Evolutionary conservation across 2,888 invertebrate genomes (phyloP).

Genomic region (Stramonita haemastoma): DNA sequence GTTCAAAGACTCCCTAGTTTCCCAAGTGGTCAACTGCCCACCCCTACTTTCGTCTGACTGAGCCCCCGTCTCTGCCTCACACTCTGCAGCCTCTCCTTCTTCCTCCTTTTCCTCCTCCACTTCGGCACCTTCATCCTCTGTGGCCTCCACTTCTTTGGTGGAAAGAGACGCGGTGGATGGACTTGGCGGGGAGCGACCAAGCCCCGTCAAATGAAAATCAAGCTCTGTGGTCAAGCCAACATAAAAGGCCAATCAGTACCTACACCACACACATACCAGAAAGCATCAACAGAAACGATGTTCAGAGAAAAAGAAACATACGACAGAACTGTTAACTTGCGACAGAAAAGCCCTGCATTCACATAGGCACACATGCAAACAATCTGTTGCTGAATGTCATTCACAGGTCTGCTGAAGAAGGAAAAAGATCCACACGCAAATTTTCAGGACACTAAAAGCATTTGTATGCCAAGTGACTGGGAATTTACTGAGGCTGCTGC

Average conservation of each 20-base stretch:
- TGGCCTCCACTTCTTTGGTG: slow-evolving; percentile 4
- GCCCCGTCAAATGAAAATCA: slow-evolving; percentile 52
- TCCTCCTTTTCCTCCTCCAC: neutral
- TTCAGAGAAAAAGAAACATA: neutral
- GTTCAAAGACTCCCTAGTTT: slow-evolving; percentile 13
- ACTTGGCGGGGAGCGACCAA: slow-evolving; percentile 47
- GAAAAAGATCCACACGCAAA: no score
- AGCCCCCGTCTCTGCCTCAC: neutral
- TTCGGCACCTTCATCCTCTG: neutral
- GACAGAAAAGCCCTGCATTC: neutral
- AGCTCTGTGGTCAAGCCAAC: slow-evolving; percentile 46
- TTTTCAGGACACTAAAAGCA: no score
- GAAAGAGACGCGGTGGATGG: slow-evolving; percentile 8
- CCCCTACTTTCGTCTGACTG: neutral
- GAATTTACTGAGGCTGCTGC: no score
- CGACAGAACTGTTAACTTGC: neutral
- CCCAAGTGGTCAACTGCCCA: slow-evolving; percentile 3
- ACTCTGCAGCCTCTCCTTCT: neutral
- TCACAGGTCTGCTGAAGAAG: no score
- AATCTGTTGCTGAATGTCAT: no score
- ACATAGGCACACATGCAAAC: neutral
- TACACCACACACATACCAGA: neutral
- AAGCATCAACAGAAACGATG: neutral
- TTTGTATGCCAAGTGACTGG: no score
- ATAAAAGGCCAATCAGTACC: neutral